Evolutionary conservation across 2,797 vertebrate genomes (phyloP).

Genomic region (Trachops cirrhosus): DNA sequence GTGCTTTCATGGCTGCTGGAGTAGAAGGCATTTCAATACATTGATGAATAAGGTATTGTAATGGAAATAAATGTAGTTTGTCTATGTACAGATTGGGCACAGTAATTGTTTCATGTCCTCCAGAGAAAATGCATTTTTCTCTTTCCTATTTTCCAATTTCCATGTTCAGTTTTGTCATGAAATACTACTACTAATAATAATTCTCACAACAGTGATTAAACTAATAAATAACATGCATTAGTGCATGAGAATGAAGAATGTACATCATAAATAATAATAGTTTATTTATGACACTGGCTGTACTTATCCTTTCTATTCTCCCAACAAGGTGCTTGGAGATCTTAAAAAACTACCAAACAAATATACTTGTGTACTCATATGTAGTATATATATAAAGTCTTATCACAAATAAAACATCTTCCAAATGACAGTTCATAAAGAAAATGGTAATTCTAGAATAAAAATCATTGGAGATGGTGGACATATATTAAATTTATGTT

Average conservation of each 20-base stretch:
- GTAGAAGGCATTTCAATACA: slow-evolving; percentile 31
- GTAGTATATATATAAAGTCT: neutral
- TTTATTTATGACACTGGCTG: slow-evolving; percentile 68
- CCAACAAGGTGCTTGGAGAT: slow-evolving; percentile 43
- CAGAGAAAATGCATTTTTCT: slow-evolving; percentile 62
- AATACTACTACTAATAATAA: slow-evolving; percentile 70
- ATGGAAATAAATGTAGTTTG: slow-evolving; percentile 55
- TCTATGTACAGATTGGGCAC: slow-evolving; percentile 27
- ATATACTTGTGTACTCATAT: neutral
- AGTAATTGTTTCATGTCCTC: slow-evolving; percentile 61
- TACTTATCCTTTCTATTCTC: slow-evolving; percentile 40
- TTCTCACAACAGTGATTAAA: slow-evolving; percentile 70
- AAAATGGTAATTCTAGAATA: slow-evolving; percentile 44
- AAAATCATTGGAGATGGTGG: slow-evolving; percentile 30
- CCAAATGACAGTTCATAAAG: slow-evolving; percentile 22
- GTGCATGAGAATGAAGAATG: slow-evolving; percentile 61
- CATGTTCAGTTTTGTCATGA: slow-evolving; percentile 70
- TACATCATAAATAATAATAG: slow-evolving; percentile 69
- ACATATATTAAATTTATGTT: slow-evolving; percentile 39
- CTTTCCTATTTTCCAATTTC: slow-evolving; percentile 61
- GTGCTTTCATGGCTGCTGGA: slow-evolving; percentile 17
- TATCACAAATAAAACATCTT: slow-evolving; percentile 20
- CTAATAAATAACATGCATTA: slow-evolving; percentile 73
- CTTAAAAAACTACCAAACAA: slow-evolving; percentile 38
- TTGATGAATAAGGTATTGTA: slow-evolving; percentile 30